phyloP scores from a whole-genome alignment of 2,888 invertebrate genomes.

The Rhopalosiphum nymphaeae region DNA sequence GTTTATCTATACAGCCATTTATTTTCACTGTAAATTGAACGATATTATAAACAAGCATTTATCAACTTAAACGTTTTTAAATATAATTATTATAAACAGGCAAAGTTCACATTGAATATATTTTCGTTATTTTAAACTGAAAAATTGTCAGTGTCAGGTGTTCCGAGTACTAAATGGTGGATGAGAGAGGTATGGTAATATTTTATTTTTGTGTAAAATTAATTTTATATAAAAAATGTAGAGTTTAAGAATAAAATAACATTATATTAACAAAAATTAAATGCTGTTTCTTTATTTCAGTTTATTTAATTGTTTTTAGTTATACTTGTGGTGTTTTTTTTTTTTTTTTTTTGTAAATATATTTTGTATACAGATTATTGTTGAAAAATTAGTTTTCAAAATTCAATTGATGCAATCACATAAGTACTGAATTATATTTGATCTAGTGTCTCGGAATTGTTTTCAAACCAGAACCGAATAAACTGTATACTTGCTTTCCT shows the following conservation, averaged over 20 bases:
- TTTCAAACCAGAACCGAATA: not conserved
- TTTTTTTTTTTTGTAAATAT: not conserved
- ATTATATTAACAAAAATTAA: not conserved
- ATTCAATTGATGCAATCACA: not conserved
- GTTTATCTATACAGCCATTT: not conserved
- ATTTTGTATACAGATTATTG: not conserved
- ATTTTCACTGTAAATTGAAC: not conserved
- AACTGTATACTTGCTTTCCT: not conserved
- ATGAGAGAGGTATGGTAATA: not conserved
- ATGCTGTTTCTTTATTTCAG: not conserved
- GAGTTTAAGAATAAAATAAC: not conserved
- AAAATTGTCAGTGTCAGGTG: constrained; percentile 30
- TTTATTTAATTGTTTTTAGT: not conserved
- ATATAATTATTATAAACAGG: not conserved
- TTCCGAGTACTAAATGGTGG: not conserved
- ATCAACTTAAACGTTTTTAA: constrained; percentile 1
- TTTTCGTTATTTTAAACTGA: constrained; percentile 10
- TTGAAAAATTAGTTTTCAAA: not conserved
- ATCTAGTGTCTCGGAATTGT: not conserved
- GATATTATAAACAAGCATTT: not conserved
- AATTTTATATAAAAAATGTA: not conserved
- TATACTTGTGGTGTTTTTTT: not conserved
- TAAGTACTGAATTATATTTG: not conserved
- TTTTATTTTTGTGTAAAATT: constrained; percentile 32
- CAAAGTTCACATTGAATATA: not conserved